These are phyloP conservation scores for Leptinotarsa lineolata DNA, from an alignment of 1,140 invertebrate genomes.

Conservation along the genomic window DNA sequence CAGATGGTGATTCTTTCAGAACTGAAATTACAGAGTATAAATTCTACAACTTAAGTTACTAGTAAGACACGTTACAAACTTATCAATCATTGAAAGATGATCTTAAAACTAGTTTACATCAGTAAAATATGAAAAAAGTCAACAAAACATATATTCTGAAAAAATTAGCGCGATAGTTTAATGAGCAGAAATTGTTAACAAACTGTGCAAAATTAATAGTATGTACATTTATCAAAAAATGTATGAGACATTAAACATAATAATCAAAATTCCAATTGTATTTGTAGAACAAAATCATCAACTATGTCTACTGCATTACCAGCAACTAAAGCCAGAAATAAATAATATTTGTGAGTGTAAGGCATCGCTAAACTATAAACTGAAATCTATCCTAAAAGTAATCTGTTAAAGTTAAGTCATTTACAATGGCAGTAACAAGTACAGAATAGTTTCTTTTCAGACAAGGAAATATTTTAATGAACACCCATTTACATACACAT, in stretches of 20 bases:
- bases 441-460: conserved; percentile 10
- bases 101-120: conserved; percentile 32
- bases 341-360: conserved; percentile 29
- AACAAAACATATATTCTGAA: conserved; percentile 31
- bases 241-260: conserved; percentile 38
- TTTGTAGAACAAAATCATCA: conserved; percentile 21
- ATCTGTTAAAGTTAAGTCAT: conserved; percentile 23
- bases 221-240: conserved; percentile 28
- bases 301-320: conserved; percentile 38
- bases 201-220: conserved; percentile 31
- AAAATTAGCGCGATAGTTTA: conserved; percentile 27
- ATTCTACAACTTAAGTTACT: background rate
- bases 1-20: background rate
- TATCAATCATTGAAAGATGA: conserved; percentile 22
- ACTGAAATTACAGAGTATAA: background rate
- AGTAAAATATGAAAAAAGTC: conserved; percentile 38
- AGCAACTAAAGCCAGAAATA: conserved; percentile 39
- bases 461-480: background rate
- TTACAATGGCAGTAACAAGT: conserved; percentile 27
- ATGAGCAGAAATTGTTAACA: conserved; percentile 26
- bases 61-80: conserved; percentile 32
- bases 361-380: conserved; percentile 16
- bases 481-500: background rate
- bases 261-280: conserved; percentile 21
- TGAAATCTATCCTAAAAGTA: conserved; percentile 20